Evolutionary conservation across 1,140 invertebrate genomes (phyloP).

Genomic region (Drosophila ambigua): DNA sequence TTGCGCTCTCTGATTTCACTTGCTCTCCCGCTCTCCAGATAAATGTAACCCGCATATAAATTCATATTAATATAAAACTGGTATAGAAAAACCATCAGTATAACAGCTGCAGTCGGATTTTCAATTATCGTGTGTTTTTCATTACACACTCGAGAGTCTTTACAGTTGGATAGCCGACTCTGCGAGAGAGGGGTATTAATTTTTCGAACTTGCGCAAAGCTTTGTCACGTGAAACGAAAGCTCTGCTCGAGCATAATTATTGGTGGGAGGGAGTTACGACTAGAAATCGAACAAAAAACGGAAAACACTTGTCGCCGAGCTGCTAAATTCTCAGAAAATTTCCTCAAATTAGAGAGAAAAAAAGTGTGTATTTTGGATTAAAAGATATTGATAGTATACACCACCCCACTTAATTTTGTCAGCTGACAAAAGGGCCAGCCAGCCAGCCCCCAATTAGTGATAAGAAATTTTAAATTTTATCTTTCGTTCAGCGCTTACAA

Average conservation of each 20-base stretch:
- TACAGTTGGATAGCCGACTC: too few species aligned
- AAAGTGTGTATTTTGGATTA: too few species aligned
- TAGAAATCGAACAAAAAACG: constrained; percentile 26
- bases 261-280: constrained; percentile 26
- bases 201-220: constrained; percentile 76
- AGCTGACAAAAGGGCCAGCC: constrained; percentile 41
- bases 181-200: constrained; percentile 29
- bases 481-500: constrained; percentile 3
- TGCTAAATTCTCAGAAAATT: background rate
- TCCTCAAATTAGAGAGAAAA: background rate
- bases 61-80: constrained; percentile 2
- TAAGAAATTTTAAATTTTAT: constrained; percentile 45
- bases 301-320: constrained; percentile 11
- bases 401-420: constrained; percentile 8
- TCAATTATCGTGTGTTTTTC: background rate
- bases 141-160: too few species aligned
- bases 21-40: constrained; percentile 21
- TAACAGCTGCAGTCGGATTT: background rate
- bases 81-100: constrained; percentile 1
- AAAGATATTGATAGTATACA: background rate
- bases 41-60: constrained; percentile 27
- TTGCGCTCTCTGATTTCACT: constrained; percentile 12
- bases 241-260: constrained; percentile 52
- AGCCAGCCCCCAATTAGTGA: constrained; percentile 37
- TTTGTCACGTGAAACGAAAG: constrained; percentile 78